Percentiles rank a stretch among this genome's conserved stretches.
Evolutionary conservation across 2,888 invertebrate species (phyloP).

Genomic region (Prenolepis imparis): DNA sequence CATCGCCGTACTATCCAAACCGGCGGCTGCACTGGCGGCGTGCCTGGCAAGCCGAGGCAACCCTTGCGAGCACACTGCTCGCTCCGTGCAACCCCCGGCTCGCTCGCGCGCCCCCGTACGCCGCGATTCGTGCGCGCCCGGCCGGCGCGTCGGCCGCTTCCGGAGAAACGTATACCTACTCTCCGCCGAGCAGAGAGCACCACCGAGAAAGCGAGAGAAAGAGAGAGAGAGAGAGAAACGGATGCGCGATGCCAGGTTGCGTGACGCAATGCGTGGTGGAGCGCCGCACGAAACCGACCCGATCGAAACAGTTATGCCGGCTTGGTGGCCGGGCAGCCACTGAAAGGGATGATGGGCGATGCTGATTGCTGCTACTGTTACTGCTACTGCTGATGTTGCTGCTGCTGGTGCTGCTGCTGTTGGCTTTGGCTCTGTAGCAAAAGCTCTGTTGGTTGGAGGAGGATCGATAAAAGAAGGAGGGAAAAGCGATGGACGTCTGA

Average conservation of each 20-base stretch:
- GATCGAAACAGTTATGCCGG: slow-evolving; percentile 82
- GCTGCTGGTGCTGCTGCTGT: slow-evolving; percentile 67
- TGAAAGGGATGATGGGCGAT: slow-evolving; percentile 80
- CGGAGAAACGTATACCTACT: slow-evolving; percentile 23
- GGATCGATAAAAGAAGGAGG: slow-evolving; percentile 83
- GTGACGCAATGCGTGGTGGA: slow-evolving; percentile 75
- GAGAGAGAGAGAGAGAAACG: background rate
- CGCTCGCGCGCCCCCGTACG: slow-evolving; percentile 56
- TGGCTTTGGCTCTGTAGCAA: slow-evolving; percentile 48
- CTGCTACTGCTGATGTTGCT: slow-evolving; percentile 58
- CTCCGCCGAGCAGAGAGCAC: background rate
- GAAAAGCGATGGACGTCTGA: slow-evolving; percentile 68
- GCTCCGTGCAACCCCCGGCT: slow-evolving; percentile 53
- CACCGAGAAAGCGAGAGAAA: background rate
- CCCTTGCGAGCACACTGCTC: slow-evolving; percentile 64
- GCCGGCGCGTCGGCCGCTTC: slow-evolving; percentile 58
- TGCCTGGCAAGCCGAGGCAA: slow-evolving; percentile 70
- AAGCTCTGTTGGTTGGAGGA: slow-evolving; percentile 71
- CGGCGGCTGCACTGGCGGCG: slow-evolving; percentile 75
- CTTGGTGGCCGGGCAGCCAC: slow-evolving; percentile 85
- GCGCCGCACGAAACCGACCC: slow-evolving; percentile 60
- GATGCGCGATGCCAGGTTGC: slow-evolving; percentile 57
- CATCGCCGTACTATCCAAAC: slow-evolving; percentile 70
- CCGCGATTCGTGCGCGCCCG: slow-evolving; percentile 67
- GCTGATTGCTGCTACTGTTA: slow-evolving; percentile 69